phyloP scores from a whole-genome alignment of 2,113 vertebrate species.

The Chrysochloris asiatica region DNA sequence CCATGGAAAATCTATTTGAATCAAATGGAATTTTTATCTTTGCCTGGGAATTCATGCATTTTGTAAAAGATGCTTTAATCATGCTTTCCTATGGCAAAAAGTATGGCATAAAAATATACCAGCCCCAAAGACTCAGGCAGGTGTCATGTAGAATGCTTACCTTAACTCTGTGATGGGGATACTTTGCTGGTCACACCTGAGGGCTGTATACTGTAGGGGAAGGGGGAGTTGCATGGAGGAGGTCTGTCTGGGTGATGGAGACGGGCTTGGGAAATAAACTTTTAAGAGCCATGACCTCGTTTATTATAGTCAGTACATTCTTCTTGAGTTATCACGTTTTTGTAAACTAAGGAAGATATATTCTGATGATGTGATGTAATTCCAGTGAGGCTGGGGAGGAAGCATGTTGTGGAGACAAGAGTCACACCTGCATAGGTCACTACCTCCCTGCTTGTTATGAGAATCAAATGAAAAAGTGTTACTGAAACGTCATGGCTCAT shows the following conservation, averaged over 20 bases:
- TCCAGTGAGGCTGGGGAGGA: neutral
- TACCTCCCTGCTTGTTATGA: neutral
- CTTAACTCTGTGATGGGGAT: neutral
- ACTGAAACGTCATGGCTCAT: neutral
- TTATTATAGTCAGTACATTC: neutral
- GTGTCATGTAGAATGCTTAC: conserved; percentile 31
- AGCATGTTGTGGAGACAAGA: neutral
- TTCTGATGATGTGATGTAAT: conserved; percentile 19
- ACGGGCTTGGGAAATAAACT: neutral
- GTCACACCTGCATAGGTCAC: neutral
- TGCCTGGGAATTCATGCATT: conserved; percentile 84
- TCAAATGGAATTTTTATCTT: conserved; percentile 84
- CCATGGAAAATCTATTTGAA: conserved; percentile 86
- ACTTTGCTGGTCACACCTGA: neutral
- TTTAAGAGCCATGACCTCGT: neutral
- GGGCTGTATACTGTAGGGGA: neutral
- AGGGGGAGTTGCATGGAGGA: neutral
- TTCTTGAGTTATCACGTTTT: conserved; percentile 2
- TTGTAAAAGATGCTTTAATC: conserved; percentile 85
- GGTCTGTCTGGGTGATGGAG: neutral
- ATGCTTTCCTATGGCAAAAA: conserved; percentile 78
- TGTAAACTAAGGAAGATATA: conserved; percentile 20
- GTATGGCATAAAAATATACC: conserved; percentile 61
- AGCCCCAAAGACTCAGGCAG: conserved; percentile 67
- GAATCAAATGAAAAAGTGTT: neutral